phyloP scores from a whole-genome alignment of 2,113 vertebrate genomes.

The Lonchura striata region DNA sequence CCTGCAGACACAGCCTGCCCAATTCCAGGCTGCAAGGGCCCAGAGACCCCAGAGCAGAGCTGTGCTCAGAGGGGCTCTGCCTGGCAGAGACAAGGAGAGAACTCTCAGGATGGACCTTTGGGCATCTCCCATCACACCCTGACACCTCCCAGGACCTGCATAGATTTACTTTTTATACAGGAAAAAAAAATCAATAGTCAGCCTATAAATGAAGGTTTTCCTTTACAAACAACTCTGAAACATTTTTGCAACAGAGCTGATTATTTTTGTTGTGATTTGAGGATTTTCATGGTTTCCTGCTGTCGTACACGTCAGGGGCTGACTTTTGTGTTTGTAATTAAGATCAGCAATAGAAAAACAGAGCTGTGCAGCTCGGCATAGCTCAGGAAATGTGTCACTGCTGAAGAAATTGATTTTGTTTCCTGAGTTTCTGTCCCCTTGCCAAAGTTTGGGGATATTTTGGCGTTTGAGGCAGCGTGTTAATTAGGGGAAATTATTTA shows the following conservation, averaged over 20 bases:
- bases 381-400: not conserved
- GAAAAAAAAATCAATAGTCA: not conserved
- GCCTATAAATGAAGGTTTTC: not conserved
- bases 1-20: not conserved
- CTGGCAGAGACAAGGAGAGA: not conserved
- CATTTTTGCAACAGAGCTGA: not conserved
- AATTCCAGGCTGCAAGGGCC: not conserved
- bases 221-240: not conserved
- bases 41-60: not conserved
- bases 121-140: not conserved
- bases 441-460: not conserved
- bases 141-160: not conserved
- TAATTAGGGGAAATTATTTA: not conserved
- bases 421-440: not conserved
- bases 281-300: not conserved
- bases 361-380: not conserved
- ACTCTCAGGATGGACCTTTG: not conserved
- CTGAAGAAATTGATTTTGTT: not conserved
- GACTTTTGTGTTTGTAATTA: slow-evolving; percentile 1
- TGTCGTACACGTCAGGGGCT: not conserved
- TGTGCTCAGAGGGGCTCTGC: not conserved
- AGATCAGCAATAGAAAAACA: not conserved
- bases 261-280: not conserved
- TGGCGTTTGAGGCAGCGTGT: not conserved
- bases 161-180: not conserved